phyloP scores from a whole-genome alignment of 2,113 vertebrate genomes.

The Zeus faber region DNA sequence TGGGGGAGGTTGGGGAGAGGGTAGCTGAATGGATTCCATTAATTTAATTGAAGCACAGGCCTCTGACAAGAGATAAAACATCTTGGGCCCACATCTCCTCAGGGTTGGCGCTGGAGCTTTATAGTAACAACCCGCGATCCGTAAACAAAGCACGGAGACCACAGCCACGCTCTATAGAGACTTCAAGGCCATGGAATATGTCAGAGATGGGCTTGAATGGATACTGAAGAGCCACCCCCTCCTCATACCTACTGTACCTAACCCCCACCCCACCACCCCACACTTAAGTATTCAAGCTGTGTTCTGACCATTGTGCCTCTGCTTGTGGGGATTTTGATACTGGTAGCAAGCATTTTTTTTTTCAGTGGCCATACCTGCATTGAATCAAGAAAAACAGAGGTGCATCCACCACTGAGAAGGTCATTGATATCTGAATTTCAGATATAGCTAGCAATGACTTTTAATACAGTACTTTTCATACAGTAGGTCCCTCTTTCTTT shows the following conservation, averaged over 20 bases:
- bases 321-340: slow-evolving; percentile 68
- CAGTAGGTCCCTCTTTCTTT: too few species aligned
- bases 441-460: too few species aligned
- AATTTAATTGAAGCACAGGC: slow-evolving; percentile 98
- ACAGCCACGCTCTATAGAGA: slow-evolving; percentile 75
- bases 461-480: too few species aligned
- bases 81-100: slow-evolving; percentile 88
- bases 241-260: too few species aligned
- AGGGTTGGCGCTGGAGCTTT: slow-evolving; percentile 78
- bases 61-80: slow-evolving; percentile 98
- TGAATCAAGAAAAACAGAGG: slow-evolving; percentile 51
- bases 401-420: slow-evolving; percentile 46
- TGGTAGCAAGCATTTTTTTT: slow-evolving; percentile 70
- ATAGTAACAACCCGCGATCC: slow-evolving; percentile 91
- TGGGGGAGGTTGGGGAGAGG: slow-evolving; percentile 66
- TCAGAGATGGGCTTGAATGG: slow-evolving; percentile 80
- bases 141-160: slow-evolving; percentile 78
- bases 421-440: slow-evolving; percentile 40
- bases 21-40: slow-evolving; percentile 98
- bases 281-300: slow-evolving; percentile 65
- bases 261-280: slow-evolving; percentile 6
- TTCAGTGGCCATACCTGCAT: slow-evolving; percentile 59
- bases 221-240: slow-evolving; percentile 76
- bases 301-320: slow-evolving; percentile 66
- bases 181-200: slow-evolving; percentile 87